Conservation (phyloP, 2,797 vertebrate species). For the Gymnothorax reevesii region DNA sequence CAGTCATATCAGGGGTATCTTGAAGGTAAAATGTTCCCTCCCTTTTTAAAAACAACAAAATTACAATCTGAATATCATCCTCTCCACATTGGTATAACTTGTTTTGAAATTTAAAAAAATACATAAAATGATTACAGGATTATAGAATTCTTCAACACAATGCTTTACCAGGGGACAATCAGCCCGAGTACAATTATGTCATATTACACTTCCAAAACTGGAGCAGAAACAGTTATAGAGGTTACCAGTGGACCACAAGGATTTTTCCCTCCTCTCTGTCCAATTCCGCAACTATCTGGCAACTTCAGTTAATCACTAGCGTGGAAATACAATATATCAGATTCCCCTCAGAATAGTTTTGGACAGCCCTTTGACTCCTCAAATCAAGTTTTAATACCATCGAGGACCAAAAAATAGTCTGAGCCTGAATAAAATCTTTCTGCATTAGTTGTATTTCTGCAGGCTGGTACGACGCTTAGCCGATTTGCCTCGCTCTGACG, state of each 20-base stretch:
- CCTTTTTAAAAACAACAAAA: neutral
- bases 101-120: neutral
- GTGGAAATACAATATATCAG: slow-evolving; percentile 27
- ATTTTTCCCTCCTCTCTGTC: slow-evolving; percentile 16
- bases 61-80: neutral
- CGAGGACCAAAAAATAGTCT: slow-evolving; percentile 29
- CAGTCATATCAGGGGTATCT: neutral
- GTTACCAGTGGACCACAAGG: slow-evolving; percentile 32
- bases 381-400: slow-evolving; percentile 33
- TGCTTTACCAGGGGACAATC: neutral
- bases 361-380: slow-evolving; percentile 3
- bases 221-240: slow-evolving; percentile 24
- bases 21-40: neutral
- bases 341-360: slow-evolving; percentile 28
- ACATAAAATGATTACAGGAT: neutral
- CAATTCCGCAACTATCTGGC: slow-evolving; percentile 16
- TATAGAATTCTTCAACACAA: neutral
- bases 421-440: slow-evolving; percentile 42
- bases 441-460: slow-evolving; percentile 48
- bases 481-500: slow-evolving; percentile 65
- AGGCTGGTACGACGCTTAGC: slow-evolving; percentile 64
- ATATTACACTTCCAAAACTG: slow-evolving; percentile 22
- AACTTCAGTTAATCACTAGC: slow-evolving; percentile 21
- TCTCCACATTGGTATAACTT: neutral
- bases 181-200: slow-evolving; percentile 13